Percentiles rank a stretch among this genome's conserved stretches.
These are phyloP conservation scores for Vulpes vulpes DNA, from an alignment of 2,113 vertebrate species.

Conservation along the genomic window DNA sequence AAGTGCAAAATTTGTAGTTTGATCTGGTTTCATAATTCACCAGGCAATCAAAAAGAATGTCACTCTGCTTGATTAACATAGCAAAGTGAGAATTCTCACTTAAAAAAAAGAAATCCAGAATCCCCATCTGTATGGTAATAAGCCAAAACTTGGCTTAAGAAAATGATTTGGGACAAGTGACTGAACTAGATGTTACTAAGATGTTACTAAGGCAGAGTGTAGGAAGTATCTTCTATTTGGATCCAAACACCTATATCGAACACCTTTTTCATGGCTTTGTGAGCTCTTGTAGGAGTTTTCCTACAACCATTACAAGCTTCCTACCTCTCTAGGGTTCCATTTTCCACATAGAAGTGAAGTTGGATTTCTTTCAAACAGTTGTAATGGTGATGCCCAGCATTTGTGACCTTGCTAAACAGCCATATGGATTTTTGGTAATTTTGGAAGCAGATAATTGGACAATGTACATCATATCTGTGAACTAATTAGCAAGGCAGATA, in stretches of 20 bases:
- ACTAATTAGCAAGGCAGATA: slow-evolving; percentile 47
- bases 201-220: neutral
- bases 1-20: neutral
- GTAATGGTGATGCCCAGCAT: neutral
- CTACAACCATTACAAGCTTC: neutral
- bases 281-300: neutral
- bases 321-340: neutral
- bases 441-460: slow-evolving; percentile 43
- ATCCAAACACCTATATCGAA: neutral
- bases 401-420: slow-evolving; percentile 68
- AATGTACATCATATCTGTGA: neutral
- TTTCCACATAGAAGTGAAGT: neutral
- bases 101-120: slow-evolving; percentile 41
- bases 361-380: slow-evolving; percentile 63
- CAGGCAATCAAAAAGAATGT: neutral
- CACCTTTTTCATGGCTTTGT: neutral
- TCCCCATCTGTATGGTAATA: neutral
- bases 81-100: slow-evolving; percentile 54
- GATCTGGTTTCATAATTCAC: neutral
- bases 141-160: neutral
- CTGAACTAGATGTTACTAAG: neutral
- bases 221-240: neutral
- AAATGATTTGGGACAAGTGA: slow-evolving; percentile 23
- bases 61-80: slow-evolving; percentile 12
- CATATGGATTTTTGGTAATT: slow-evolving; percentile 63